These are phyloP conservation scores for Drosophila pseudotalamancana DNA, from an alignment of 2,888 invertebrate genomes.

Conservation along the genomic window DNA sequence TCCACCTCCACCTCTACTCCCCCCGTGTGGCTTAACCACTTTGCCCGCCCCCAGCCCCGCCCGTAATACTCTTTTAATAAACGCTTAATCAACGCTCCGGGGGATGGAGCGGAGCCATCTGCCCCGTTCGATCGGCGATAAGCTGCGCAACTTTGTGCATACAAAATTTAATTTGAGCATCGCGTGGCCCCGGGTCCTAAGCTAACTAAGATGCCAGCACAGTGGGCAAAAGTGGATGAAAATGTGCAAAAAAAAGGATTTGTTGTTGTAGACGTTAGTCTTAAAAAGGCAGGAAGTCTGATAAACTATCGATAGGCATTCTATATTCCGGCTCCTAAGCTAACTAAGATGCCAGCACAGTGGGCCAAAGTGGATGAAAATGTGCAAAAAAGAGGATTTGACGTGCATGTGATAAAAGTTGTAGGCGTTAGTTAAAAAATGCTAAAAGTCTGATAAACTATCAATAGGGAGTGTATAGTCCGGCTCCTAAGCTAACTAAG, in stretches of 20 bases:
- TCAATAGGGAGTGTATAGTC: too few species aligned
- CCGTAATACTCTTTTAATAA: slow-evolving; percentile 54
- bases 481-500: slow-evolving; percentile 9
- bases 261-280: too few species aligned
- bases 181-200: slow-evolving; percentile 12
- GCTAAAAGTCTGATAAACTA: background rate
- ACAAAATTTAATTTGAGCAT: slow-evolving; percentile 51
- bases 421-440: background rate
- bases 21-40: background rate
- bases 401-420: too few species aligned
- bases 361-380: slow-evolving; percentile 6
- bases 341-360: slow-evolving; percentile 30
- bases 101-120: background rate
- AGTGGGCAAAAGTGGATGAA: slow-evolving; percentile 18
- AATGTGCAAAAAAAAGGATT: background rate
- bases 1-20: background rate
- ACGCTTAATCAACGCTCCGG: slow-evolving; percentile 51
- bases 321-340: slow-evolving; percentile 3
- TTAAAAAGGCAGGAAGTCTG: background rate
- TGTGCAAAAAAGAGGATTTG: background rate
- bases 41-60: background rate
- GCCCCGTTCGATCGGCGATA: slow-evolving; percentile 50
- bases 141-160: slow-evolving; percentile 49
- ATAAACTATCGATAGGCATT: background rate
- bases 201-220: slow-evolving; percentile 22